These are phyloP conservation scores for Exephanes ischioxanthus DNA, from an alignment of 2,888 invertebrate species.

Conservation along the genomic window DNA sequence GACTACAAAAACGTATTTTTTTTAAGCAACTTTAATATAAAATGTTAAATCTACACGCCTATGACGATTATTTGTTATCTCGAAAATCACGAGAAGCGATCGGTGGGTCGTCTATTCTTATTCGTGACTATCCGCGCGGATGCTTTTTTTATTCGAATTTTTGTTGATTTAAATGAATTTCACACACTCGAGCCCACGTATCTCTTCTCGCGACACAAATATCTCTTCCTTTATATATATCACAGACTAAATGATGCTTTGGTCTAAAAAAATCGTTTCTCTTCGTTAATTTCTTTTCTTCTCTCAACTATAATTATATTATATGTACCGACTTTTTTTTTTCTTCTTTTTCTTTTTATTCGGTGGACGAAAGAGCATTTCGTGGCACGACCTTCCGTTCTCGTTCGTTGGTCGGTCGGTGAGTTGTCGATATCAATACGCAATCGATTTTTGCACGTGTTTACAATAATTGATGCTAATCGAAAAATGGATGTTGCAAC, in stretches of 20 bases:
- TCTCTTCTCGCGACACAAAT: slow-evolving; percentile 76
- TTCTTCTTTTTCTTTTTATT: slow-evolving; percentile 5
- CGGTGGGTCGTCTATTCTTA: slow-evolving; percentile 41
- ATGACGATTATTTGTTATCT: slow-evolving; percentile 65
- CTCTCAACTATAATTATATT: slow-evolving; percentile 58
- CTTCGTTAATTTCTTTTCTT: slow-evolving; percentile 51
- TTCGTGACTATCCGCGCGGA: background rate
- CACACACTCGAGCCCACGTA: slow-evolving; percentile 69
- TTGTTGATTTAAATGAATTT: slow-evolving; percentile 26
- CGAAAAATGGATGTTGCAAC: slow-evolving; percentile 12
- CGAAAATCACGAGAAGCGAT: slow-evolving; percentile 62
- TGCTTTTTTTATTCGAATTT: slow-evolving; percentile 26
- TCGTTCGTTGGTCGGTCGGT: slow-evolving; percentile 54
- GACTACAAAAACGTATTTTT: slow-evolving; percentile 57
- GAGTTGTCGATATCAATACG: slow-evolving; percentile 6
- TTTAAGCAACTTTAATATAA: slow-evolving; percentile 69
- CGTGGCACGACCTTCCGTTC: slow-evolving; percentile 57
- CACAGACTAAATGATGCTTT: slow-evolving; percentile 85
- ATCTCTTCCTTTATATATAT: slow-evolving; percentile 79
- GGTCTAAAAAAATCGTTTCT: slow-evolving; percentile 75
- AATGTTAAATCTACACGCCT: slow-evolving; percentile 67
- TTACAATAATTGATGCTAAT: slow-evolving; percentile 9
- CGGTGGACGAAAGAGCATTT: slow-evolving; percentile 63
- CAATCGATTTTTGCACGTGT: slow-evolving; percentile 9
- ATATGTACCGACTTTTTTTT: slow-evolving; percentile 54